phyloP scores from a whole-genome alignment of 35 echinoderm and acorn worm genomes.

The Apostichopus californicus region DNA sequence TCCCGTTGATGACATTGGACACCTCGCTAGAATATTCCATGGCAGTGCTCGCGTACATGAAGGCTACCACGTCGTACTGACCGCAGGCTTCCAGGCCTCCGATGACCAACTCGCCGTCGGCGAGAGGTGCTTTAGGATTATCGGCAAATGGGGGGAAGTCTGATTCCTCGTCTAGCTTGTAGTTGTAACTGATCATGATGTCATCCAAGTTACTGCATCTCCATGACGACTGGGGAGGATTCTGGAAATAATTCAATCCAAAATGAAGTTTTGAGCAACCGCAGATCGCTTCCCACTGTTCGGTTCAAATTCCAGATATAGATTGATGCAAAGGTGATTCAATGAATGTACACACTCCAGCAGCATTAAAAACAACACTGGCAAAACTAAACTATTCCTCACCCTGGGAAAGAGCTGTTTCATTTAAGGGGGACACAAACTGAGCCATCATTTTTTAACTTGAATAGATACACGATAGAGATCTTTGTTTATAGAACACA shows the following conservation, averaged over 20 bases:
- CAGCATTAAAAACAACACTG: no score
- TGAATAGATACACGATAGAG: no score
- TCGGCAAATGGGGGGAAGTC: not conserved
- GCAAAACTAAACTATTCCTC: no score
- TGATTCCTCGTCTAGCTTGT: not conserved
- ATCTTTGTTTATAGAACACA: no score
- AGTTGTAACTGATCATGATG: constrained; percentile 15
- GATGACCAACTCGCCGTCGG: constrained; percentile 18
- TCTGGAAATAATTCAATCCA: not conserved
- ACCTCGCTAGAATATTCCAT: not conserved
- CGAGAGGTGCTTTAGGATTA: not conserved
- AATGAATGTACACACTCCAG: no score
- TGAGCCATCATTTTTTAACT: no score
- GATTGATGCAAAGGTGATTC: no score
- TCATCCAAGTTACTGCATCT: constrained; percentile 48
- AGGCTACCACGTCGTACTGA: not conserved
- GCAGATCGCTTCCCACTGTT: no score
- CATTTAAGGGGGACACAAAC: no score
- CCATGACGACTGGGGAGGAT: constrained; percentile 22
- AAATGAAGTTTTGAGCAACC: no score
- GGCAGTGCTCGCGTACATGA: constrained; percentile 9
- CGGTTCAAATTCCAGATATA: no score
- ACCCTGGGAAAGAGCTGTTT: no score
- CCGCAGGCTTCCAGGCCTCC: constrained; percentile 1
- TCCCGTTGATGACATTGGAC: constrained; percentile 6